Conservation (phyloP, 2,888 invertebrate genomes). For the Microdon myrmicae region DNA sequence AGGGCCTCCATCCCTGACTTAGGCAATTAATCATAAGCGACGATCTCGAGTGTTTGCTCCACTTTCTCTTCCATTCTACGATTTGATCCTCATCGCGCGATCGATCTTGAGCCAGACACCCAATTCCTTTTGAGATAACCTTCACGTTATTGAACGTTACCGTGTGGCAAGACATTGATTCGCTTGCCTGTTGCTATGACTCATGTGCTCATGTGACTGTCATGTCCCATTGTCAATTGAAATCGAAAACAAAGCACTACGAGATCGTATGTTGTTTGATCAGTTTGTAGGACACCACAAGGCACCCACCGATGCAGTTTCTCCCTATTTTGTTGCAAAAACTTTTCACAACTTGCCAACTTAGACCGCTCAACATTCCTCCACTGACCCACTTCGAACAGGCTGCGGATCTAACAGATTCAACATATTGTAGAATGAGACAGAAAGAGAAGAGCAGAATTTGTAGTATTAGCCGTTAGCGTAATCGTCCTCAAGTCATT, state of each 20-base stretch:
- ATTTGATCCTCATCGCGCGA: conserved; percentile 32
- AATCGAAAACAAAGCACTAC: conserved; percentile 36
- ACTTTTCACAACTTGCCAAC: conserved; percentile 20
- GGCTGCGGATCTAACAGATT: no score
- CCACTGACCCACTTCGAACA: conserved; percentile 48
- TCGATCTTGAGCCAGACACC: conserved; percentile 31
- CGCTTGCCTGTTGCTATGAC: conserved; percentile 14
- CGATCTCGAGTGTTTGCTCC: conserved; percentile 18
- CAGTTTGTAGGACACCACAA: conserved; percentile 35
- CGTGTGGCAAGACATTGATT: conserved; percentile 3
- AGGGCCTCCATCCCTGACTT: no score
- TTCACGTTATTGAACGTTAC: conserved; percentile 5
- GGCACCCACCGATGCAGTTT: conserved; percentile 16
- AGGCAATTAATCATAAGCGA: conserved; percentile 31
- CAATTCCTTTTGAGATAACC: conserved; percentile 19
- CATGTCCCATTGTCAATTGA: conserved; percentile 49
- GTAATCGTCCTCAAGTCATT: conserved; percentile 45
- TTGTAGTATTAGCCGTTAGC: conserved; percentile 9
- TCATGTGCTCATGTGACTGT: conserved; percentile 49
- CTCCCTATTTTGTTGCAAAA: conserved; percentile 26
- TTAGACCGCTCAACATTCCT: conserved; percentile 39
- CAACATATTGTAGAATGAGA: no score
- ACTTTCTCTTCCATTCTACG: conserved; percentile 37
- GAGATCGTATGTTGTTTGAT: conserved; percentile 12
- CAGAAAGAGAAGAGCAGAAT: no score